These are phyloP conservation scores for Aphelenchoides avenae DNA, from an alignment of 1,140 invertebrate species.

Conservation along the genomic window DNA sequence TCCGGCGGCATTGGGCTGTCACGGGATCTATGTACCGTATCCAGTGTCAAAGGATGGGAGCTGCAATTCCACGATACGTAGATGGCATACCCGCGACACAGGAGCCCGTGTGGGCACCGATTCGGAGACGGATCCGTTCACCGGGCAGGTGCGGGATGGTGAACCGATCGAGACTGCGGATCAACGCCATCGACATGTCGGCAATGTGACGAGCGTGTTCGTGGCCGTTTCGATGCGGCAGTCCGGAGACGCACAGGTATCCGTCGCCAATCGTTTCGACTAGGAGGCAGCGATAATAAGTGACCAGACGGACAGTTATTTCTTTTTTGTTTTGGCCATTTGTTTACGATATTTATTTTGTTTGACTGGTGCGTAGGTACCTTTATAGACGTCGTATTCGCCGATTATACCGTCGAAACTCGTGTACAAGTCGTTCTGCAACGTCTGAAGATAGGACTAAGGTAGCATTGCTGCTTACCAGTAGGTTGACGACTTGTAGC, in stretches of 20 bases:
- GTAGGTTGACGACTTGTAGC: conserved; percentile 70
- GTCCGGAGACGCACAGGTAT: conserved; percentile 64
- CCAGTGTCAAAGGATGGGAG: too few species aligned
- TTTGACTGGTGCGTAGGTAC: conserved; percentile 59
- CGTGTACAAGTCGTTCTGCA: conserved; percentile 90
- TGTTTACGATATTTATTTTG: background rate
- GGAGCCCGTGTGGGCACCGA: conserved; percentile 66
- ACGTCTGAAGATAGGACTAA: too few species aligned
- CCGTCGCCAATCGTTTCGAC: conserved; percentile 62
- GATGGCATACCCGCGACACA: too few species aligned
- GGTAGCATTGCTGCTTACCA: too few species aligned
- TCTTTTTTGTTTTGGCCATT: too few species aligned
- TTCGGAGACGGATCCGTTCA: conserved; percentile 82
- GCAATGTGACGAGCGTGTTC: conserved; percentile 84
- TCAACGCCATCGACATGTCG: conserved; percentile 21
- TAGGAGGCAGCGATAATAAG: too few species aligned
- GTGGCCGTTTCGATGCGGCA: conserved; percentile 82
- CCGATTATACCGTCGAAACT: conserved; percentile 86
- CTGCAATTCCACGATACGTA: too few species aligned
- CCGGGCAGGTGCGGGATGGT: conserved; percentile 83
- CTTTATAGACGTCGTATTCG: conserved; percentile 92
- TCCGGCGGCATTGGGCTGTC: too few species aligned
- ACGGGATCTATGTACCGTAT: too few species aligned
- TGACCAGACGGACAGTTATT: too few species aligned
- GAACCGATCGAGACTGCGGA: conserved; percentile 64